Conservation (phyloP, 2,888 invertebrate genomes). For the Coelopa pilipes region DNA sequence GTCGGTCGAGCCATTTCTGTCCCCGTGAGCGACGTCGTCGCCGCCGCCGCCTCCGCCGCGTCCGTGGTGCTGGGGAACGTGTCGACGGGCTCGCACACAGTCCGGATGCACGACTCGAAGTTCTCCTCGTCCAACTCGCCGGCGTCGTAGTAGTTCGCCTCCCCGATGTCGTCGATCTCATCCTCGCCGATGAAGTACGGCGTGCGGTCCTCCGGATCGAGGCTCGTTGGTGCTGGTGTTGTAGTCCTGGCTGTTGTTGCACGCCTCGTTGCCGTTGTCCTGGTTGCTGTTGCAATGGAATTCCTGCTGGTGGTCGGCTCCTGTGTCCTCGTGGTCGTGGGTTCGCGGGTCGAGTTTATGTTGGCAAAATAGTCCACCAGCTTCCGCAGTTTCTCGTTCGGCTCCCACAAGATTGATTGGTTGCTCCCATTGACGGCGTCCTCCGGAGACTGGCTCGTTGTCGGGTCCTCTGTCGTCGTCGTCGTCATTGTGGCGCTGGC, state of each 20-base stretch:
- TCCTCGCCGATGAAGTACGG: slow-evolving; percentile 51
- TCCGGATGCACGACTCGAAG: slow-evolving; percentile 52
- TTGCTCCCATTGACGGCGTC: background rate
- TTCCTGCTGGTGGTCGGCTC: background rate
- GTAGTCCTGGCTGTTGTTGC: slow-evolving; percentile 19
- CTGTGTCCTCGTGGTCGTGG: background rate
- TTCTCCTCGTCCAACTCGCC: slow-evolving; percentile 48
- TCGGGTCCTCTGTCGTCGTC: background rate
- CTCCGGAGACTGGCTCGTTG: background rate
- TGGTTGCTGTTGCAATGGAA: slow-evolving; percentile 19
- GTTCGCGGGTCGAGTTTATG: slow-evolving; percentile 22
- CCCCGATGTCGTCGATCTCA: slow-evolving; percentile 49
- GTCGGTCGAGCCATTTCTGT: slow-evolving; percentile 48
- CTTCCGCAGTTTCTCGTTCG: slow-evolving; percentile 19
- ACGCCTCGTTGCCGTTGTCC: background rate
- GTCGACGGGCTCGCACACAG: slow-evolving; percentile 51
- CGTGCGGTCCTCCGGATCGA: slow-evolving; percentile 34
- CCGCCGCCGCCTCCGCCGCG: slow-evolving; percentile 46
- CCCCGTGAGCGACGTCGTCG: slow-evolving; percentile 32
- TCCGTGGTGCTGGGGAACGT: slow-evolving; percentile 47
- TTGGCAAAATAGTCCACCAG: slow-evolving; percentile 27
- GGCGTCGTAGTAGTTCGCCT: slow-evolving; percentile 48
- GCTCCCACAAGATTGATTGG: slow-evolving; percentile 8
- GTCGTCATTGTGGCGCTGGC: slow-evolving; percentile 2
- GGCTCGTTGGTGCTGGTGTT: slow-evolving; percentile 21